These are phyloP conservation scores for Bactericera cockerelli DNA, from an alignment of 1,140 invertebrate genomes.

Conservation along the genomic window DNA sequence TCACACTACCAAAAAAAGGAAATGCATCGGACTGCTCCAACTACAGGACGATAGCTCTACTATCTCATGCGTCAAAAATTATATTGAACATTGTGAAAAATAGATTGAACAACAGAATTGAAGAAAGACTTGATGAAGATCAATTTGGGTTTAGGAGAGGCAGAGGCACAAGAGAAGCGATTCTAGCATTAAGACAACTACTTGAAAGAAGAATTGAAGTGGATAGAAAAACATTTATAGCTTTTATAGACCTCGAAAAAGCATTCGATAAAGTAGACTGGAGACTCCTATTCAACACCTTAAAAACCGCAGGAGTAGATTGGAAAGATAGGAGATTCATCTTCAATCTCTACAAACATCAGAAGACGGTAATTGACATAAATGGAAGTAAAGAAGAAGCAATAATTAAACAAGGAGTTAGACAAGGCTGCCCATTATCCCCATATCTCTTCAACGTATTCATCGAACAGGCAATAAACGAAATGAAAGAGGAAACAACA, in stretches of 20 bases:
- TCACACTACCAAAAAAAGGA: constrained; percentile 13
- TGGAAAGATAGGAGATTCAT: constrained; percentile 14
- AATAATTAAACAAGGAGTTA: constrained; percentile 12
- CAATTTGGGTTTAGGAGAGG: constrained; percentile 12
- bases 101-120: constrained; percentile 8
- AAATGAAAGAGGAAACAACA: constrained; percentile 11
- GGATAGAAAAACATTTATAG: constrained; percentile 10
- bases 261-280: constrained; percentile 13
- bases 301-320: constrained; percentile 10
- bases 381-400: constrained; percentile 11
- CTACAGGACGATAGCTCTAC: constrained; percentile 9
- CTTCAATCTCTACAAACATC: constrained; percentile 11
- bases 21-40: constrained; percentile 14
- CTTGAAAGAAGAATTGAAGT: constrained; percentile 12
- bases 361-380: constrained; percentile 12
- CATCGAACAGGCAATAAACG: constrained; percentile 11
- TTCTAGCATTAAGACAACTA: constrained; percentile 8
- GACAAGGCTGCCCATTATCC: constrained; percentile 17
- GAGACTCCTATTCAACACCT: constrained; percentile 14
- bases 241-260: constrained; percentile 13
- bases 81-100: constrained; percentile 11
- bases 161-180: constrained; percentile 12
- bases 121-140: constrained; percentile 9
- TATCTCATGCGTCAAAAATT: constrained; percentile 11
- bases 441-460: constrained; percentile 18